These are phyloP conservation scores for Noctua janthina DNA, from an alignment of 2,888 invertebrate species.

Conservation along the genomic window DNA sequence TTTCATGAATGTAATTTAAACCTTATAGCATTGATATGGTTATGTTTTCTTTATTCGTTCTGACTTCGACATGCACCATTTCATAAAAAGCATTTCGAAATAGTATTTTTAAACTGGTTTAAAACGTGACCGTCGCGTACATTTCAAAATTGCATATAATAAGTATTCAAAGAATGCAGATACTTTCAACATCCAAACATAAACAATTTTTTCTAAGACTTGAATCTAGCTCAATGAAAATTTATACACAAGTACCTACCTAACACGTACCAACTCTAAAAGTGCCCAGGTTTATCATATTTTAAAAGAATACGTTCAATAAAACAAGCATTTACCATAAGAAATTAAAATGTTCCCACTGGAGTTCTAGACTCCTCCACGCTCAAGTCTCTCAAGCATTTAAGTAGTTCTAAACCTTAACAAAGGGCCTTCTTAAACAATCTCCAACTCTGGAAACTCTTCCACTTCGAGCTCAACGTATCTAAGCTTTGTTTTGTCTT, in stretches of 20 bases:
- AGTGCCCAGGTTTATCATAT: constrained; percentile 2
- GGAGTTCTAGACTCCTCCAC: not conserved
- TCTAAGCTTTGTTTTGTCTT: not conserved
- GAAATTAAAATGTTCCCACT: not conserved
- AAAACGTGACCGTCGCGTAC: not conserved
- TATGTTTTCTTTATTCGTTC: not conserved
- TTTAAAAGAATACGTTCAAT: not conserved
- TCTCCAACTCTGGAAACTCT: not conserved
- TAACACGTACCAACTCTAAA: not conserved
- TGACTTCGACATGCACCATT: not conserved
- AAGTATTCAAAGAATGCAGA: constrained; percentile 27
- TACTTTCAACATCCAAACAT: constrained; percentile 10
- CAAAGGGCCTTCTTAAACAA: not conserved
- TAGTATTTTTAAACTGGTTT: constrained; percentile 10
- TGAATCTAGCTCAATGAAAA: constrained; percentile 22
- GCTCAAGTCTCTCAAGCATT: not conserved
- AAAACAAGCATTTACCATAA: no score
- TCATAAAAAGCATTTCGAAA: not conserved
- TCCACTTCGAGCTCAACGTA: not conserved
- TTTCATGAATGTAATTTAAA: constrained; percentile 16
- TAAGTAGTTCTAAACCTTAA: no score
- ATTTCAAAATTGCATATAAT: constrained; percentile 25
- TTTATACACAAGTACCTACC: not conserved
- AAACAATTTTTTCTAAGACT: constrained; percentile 10
- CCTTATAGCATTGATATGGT: not conserved